Conservation (phyloP, 2,113 vertebrate species). For the Crocuta crocuta region DNA sequence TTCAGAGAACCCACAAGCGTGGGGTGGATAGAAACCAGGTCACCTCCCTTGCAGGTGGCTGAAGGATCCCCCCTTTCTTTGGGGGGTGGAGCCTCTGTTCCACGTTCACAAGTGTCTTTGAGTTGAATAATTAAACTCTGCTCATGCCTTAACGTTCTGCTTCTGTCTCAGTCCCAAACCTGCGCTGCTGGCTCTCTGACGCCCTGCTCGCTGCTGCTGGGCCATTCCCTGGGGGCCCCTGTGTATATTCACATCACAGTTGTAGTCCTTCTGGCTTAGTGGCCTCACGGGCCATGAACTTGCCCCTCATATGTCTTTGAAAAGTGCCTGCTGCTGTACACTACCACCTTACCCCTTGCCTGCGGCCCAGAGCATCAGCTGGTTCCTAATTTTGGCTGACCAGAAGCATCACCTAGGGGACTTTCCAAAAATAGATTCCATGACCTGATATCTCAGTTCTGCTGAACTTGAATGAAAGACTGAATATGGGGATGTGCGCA, state of each 20-base stretch:
- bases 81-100: too few species aligned
- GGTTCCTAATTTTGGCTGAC: neutral
- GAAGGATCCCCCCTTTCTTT: accelerated
- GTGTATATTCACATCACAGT: accelerated
- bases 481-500: neutral
- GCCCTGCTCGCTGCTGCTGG: neutral
- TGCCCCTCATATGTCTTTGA: neutral
- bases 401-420: too few species aligned
- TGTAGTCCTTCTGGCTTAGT: neutral
- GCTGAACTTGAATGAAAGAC: neutral
- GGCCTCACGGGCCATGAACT: neutral
- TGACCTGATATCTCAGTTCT: neutral
- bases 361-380: neutral
- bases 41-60: neutral
- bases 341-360: accelerated
- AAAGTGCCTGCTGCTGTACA: neutral
- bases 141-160: accelerated
- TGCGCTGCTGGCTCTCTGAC: neutral
- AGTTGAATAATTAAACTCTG: neutral
- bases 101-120: neutral
- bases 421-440: neutral
- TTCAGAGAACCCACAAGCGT: neutral
- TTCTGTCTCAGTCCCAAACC: too few species aligned
- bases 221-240: neutral
- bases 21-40: neutral